Conservation (phyloP, 1,140 invertebrate species). For the Caerostris extrusa region DNA sequence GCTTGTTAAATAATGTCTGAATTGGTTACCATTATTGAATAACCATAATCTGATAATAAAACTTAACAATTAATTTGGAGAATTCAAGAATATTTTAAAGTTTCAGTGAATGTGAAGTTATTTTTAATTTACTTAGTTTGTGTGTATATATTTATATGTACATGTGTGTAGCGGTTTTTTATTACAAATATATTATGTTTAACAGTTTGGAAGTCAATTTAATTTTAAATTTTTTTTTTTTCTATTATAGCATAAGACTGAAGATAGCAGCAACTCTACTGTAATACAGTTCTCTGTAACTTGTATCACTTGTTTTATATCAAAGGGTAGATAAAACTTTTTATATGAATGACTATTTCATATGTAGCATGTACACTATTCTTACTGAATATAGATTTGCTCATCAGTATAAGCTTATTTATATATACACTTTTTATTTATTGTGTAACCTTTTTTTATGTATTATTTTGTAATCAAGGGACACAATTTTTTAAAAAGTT, state of each 20-base stretch:
- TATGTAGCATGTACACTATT: conserved; percentile 13
- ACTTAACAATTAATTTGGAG: too few species aligned
- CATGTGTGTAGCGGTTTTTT: too few species aligned
- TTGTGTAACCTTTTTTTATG: conserved; percentile 1
- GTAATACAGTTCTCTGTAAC: background rate
- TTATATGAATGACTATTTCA: background rate
- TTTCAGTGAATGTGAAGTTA: too few species aligned
- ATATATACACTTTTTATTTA: conserved; percentile 22
- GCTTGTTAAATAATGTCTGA: too few species aligned
- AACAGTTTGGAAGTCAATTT: too few species aligned
- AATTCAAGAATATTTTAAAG: too few species aligned
- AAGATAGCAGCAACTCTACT: background rate
- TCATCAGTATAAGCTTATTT: background rate
- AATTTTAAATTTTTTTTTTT: background rate
- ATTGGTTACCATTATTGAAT: too few species aligned
- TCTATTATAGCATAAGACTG: background rate
- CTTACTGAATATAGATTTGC: background rate
- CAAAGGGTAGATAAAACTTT: conserved; percentile 20
- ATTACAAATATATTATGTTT: too few species aligned
- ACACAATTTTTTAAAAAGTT: background rate
- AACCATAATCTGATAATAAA: too few species aligned
- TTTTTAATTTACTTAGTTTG: too few species aligned
- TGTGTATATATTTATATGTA: too few species aligned
- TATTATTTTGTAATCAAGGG: background rate
- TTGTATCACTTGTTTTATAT: background rate